A percentile compares a stretch with the other conserved stretches of the same genome.
Conservation (phyloP, 2,113 vertebrate genomes). For the Micromys minutus region DNA sequence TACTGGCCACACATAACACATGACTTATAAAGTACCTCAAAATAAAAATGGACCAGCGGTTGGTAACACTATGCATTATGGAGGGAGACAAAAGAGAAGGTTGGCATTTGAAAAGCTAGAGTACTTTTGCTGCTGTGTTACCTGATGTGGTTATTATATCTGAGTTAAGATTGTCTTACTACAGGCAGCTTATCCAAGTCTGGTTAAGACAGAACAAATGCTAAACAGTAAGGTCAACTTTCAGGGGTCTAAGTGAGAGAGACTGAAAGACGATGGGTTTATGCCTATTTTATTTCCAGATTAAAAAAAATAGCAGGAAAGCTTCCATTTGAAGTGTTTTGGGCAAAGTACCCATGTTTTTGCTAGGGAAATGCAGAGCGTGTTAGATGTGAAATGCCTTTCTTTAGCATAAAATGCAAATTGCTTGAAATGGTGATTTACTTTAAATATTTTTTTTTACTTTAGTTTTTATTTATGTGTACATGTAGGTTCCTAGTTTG, state of each 20-base stretch:
- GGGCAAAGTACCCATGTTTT: not conserved
- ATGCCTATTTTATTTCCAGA: slow-evolving; percentile 4
- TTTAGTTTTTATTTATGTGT: not conserved
- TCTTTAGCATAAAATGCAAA: slow-evolving; percentile 53
- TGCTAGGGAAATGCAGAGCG: not conserved
- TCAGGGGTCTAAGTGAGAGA: not conserved
- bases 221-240: not conserved
- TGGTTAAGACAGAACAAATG: not conserved
- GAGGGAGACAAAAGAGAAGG: not conserved
- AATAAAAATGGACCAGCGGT: not conserved
- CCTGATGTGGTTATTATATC: not conserved
- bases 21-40: not conserved
- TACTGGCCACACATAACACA: not conserved
- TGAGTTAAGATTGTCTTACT: slow-evolving; percentile 31
- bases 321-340: slow-evolving; percentile 30
- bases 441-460: not conserved
- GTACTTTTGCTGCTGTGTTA: not conserved
- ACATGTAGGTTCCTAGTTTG: not conserved
- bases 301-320: slow-evolving; percentile 50
- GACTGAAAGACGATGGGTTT: not conserved
- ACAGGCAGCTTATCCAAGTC: not conserved
- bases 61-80: slow-evolving; percentile 1
- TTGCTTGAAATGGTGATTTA: slow-evolving; percentile 47
- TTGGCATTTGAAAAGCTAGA: slow-evolving; percentile 19
- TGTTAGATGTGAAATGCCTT: slow-evolving; percentile 35